Evolutionary conservation across 2,888 invertebrate species (phyloP).

Genomic region (Steinernema hermaphroditum): DNA sequence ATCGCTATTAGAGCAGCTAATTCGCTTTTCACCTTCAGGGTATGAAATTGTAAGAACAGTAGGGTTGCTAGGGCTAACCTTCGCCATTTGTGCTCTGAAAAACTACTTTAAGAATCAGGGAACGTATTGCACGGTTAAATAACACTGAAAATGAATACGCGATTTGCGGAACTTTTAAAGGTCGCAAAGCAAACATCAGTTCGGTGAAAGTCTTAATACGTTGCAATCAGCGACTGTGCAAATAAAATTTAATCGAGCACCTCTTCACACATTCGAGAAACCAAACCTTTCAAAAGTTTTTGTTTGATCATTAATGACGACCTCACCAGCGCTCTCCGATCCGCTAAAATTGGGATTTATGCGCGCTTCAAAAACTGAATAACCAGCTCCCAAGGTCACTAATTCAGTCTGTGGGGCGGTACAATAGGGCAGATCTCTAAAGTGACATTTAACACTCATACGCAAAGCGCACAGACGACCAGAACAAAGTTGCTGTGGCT

Average conservation of each 20-base stretch:
- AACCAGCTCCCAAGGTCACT: too few relatives aligned
- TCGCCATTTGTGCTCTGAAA: slow-evolving; percentile 5
- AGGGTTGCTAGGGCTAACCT: not conserved
- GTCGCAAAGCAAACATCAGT: not conserved
- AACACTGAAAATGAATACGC: not conserved
- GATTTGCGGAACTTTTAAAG: slow-evolving; percentile 9
- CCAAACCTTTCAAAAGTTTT: not conserved
- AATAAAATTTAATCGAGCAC: not conserved
- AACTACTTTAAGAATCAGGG: not conserved
- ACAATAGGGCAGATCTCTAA: too few relatives aligned
- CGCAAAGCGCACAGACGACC: too few relatives aligned
- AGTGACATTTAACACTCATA: too few relatives aligned
- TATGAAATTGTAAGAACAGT: slow-evolving; percentile 15
- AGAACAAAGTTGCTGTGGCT: too few relatives aligned
- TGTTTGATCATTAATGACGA: slow-evolving; percentile 21
- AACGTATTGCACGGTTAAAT: not conserved
- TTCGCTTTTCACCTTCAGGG: slow-evolving; percentile 11
- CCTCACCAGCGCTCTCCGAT: too few relatives aligned
- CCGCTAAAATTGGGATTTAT: too few relatives aligned
- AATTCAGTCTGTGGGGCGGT: too few relatives aligned
- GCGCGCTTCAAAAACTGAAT: too few relatives aligned
- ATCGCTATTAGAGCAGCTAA: not conserved
- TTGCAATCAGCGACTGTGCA: slow-evolving; percentile 23
- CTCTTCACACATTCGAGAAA: slow-evolving; percentile 11
- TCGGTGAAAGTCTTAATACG: not conserved